Evolutionary conservation across 2,113 vertebrate species (phyloP).

Genomic region (Siphamia tubifer): DNA sequence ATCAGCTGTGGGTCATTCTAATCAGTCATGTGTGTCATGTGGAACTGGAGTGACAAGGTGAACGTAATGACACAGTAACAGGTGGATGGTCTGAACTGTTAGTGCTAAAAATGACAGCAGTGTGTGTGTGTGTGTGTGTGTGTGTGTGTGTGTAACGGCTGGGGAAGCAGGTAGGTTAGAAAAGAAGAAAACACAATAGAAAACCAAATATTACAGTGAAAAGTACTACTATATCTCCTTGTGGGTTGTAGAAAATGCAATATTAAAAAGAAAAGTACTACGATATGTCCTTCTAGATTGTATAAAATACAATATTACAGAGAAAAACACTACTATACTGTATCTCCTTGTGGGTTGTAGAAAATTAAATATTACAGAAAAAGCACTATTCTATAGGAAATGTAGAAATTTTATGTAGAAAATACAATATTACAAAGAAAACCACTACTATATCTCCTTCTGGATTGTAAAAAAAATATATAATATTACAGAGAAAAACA

Average conservation of each 20-base stretch:
- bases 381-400: no score
- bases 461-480: no score
- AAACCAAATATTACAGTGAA: background rate
- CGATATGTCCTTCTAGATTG: no score
- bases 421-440: background rate
- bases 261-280: no score
- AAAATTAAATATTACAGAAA: no score
- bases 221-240: background rate
- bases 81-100: conserved; percentile 17
- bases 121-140: no score
- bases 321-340: no score
- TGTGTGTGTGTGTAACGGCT: conserved; percentile 7
- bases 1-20: background rate
- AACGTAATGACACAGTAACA: conserved; percentile 40
- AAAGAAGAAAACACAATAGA: background rate
- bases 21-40: conserved; percentile 12
- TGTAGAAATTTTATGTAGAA: no score
- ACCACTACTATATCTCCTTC: background rate
- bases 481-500: background rate
- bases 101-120: conserved; percentile 57
- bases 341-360: no score
- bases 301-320: no score
- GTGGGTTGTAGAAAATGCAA: no score
- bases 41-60: conserved; percentile 28
- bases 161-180: background rate